Base-by-base conservation (phyloP, 30 jellyfish, hydroid and myxozoan genomes). In the Calvadosia cruxmelitensis region DNA sequence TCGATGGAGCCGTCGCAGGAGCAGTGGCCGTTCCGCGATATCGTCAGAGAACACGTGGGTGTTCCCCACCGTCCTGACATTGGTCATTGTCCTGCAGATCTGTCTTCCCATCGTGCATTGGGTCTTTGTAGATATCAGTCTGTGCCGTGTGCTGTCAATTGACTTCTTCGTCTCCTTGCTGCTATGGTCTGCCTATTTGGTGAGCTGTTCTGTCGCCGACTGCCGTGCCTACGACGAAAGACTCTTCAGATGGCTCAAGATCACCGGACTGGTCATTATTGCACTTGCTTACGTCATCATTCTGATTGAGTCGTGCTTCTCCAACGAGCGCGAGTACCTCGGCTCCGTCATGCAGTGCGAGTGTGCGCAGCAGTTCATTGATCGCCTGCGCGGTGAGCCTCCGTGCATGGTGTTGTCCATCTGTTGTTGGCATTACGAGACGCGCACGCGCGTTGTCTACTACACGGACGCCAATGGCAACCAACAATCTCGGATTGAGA, bases 361-460 rank as follows among this genome's bases (percentile, higher is more conserved):
- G 1, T 72, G 80, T 31, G 86, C 63, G 16, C 52, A 64, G 16
- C 78, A 72, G 16, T 72, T 31, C 50, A 27, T 81, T 0, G 33
- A 67, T 65, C 1, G 27, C 16, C 27, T 81, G 31, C 34, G 48
- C 33, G 28, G 66, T 50, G 35, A 42, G 2, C 53, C 31, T 23
- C 72, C 76, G 20, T 16, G 15, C n/a, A 28, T 68, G 31, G 23
- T 3, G 1, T 34, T 66, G 79, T 15, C 63, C 50, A 67, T 72
- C 29, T 66, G 31, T 2, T 80, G 93, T 69, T 80, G 61, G 33
- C 93, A 80, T 62, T n/a, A 33, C 78, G 93, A 80, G 49, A 71
- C 84, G 28, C 33, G 84, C 5, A 64, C 77, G 1, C 36, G 83
- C 50, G 51, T 67, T 0, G 92, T 78, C 1, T 24, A 32, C 34